Percentiles rank a stretch among this genome's conserved stretches.
These are phyloP conservation scores for Nycticryphes semicollaris DNA, from an alignment of 2,113 vertebrate species.

Conservation along the genomic window DNA sequence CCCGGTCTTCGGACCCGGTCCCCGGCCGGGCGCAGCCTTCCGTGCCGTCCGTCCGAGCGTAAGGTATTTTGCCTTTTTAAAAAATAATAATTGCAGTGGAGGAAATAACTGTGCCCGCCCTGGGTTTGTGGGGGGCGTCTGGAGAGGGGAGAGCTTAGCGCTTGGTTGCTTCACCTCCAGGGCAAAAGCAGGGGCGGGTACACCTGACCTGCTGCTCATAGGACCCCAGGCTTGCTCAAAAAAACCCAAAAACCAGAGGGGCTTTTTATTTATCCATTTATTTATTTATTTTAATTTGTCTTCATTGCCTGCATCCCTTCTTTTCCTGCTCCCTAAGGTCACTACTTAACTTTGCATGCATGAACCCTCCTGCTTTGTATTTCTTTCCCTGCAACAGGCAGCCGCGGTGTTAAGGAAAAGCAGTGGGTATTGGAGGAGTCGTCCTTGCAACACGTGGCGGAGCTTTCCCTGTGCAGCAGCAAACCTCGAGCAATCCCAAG, in stretches of 20 bases:
- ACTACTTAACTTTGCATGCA: rapidly evolving
- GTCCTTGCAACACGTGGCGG: rapidly evolving
- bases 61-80: background rate
- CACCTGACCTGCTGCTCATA: background rate
- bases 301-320: background rate
- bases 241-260: background rate
- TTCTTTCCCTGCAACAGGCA: background rate
- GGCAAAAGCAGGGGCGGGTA: background rate
- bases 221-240: background rate
- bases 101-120: background rate
- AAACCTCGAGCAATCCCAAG: background rate
- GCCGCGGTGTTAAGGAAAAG: background rate
- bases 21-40: background rate
- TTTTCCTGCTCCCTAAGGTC: background rate
- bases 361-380: background rate
- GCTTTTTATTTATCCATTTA: background rate
- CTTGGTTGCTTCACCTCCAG: background rate
- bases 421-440: rapidly evolving
- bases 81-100: too few species aligned
- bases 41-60: background rate
- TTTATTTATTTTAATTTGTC: background rate
- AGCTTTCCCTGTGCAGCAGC: background rate
- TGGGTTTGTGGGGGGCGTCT: too few species aligned
- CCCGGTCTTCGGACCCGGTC: background rate
- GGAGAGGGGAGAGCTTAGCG: rapidly evolving